These are phyloP conservation scores for Hyposmocoma kahamanoa DNA, from an alignment of 1,140 invertebrate genomes.

Conservation along the genomic window DNA sequence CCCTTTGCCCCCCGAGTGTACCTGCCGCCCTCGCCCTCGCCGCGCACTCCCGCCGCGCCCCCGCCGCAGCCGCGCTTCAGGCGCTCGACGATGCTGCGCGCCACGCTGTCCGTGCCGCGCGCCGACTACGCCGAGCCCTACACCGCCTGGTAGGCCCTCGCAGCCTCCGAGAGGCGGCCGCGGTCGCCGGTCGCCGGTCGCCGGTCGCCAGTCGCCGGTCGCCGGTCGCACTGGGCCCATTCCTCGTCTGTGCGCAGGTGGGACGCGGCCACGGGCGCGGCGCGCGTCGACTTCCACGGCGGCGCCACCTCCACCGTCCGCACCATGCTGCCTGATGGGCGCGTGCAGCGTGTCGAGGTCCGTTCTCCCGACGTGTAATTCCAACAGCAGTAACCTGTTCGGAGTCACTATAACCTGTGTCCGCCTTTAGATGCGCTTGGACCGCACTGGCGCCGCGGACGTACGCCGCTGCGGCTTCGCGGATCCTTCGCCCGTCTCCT, in stretches of 20 bases:
- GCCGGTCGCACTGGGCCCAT: slow-evolving; percentile 31
- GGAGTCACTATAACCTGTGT: too few relatives aligned
- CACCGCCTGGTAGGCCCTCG: slow-evolving; percentile 30
- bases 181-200: slow-evolving; percentile 19
- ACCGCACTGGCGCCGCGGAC: slow-evolving; percentile 22
- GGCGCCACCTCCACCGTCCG: slow-evolving; percentile 38
- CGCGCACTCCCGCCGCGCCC: neutral
- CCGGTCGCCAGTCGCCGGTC: slow-evolving; percentile 33
- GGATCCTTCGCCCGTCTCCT: neutral
- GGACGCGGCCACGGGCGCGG: slow-evolving; percentile 33
- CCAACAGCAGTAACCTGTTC: too few relatives aligned
- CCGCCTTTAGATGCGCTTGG: slow-evolving; percentile 31
- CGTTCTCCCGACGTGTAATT: too few relatives aligned
- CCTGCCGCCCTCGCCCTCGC: neutral
- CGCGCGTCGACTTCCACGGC: slow-evolving; percentile 37
- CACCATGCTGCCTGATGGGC: slow-evolving; percentile 20
- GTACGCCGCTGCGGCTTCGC: slow-evolving; percentile 28
- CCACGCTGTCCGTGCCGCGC: slow-evolving; percentile 34
- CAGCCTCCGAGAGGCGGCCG: slow-evolving; percentile 36
- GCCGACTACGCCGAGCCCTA: slow-evolving; percentile 48
- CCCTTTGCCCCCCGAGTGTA: neutral
- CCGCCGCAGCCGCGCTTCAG: slow-evolving; percentile 26
- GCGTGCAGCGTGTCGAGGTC: slow-evolving; percentile 31
- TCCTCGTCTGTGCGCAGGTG: slow-evolving; percentile 24
- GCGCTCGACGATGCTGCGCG: slow-evolving; percentile 27